Base-by-base conservation (phyloP, 2,113 vertebrate genomes). In the Casuarius casuarius region DNA sequence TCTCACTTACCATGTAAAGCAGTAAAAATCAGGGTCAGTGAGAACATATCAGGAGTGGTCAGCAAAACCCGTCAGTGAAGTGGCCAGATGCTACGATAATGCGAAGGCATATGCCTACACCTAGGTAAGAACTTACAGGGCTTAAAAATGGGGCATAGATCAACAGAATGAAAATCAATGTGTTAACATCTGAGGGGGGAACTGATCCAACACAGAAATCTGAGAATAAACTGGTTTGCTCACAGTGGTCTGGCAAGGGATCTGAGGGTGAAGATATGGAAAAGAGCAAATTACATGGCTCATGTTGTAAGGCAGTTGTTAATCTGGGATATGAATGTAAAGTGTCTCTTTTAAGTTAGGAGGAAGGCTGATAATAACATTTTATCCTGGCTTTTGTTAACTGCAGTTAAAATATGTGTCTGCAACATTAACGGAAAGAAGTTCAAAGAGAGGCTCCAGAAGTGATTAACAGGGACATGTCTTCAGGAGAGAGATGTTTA, bases 131-230 rank as follows among this genome's bases (percentile, higher is more conserved):
- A 35, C 35, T 63, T 63, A 35, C 20, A 65, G 14, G 21, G 62
- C 23, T 65, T 65, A 65, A 38, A 38, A 65, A 40, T 9, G 8
- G 35, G 35, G n/a, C 56, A 59, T 65, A 65, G 23, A 65, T 63
- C n/a, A 58, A 58, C 61, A 63, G 35, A 63, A 63, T 38, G 22
- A 63, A 58, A 58, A 58, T 58, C 56, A 58, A 58, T 58, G 56
- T 10, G 8, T 31, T 58, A 58, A 17, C 16, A 31, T 58, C 56
- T 58, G 56, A 59, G 42, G 38, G 72, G n/a, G 56, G 96, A 93
- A 96, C 38, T 84, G 92, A 94, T 96, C 92, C 65, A 92, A 96
- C 65, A 77, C n/a, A 95, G 91, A 90, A 94, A 94, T 92, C 54
- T 89, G 79, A n/a, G 93, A 94, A 75, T 91, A 61, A 90, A 92